Conservation (phyloP, 2,113 vertebrate genomes). For the Grammatotria lemairii region DNA sequence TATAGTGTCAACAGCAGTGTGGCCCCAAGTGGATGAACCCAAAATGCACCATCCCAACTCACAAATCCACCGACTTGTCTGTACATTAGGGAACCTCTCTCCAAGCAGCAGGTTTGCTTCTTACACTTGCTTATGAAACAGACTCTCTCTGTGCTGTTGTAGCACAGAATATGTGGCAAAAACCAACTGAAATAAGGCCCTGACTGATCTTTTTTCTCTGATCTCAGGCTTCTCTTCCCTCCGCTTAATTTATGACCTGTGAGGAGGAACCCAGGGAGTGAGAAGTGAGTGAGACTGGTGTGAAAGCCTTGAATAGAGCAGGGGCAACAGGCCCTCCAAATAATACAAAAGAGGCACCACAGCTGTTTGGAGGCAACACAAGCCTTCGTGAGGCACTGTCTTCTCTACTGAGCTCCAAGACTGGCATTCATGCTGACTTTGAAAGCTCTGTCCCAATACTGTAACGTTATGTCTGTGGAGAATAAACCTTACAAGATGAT, state of each 20-base stretch:
- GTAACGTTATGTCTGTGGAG: background rate
- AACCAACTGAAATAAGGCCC: constrained; percentile 45
- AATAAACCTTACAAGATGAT: background rate
- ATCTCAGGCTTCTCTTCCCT: constrained; percentile 44
- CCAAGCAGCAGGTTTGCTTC: background rate
- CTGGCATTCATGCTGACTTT: constrained; percentile 45
- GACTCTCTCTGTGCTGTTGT: background rate
- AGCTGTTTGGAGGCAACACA: constrained; percentile 64
- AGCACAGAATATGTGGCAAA: constrained; percentile 36
- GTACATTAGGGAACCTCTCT: background rate
- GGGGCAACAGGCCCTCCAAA: constrained; percentile 69
- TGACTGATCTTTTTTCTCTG: constrained; percentile 64
- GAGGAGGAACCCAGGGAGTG: constrained; percentile 68
- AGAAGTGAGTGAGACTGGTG: constrained; percentile 74
- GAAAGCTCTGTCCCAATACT: constrained; percentile 7
- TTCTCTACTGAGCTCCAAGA: constrained; percentile 29
- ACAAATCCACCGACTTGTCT: background rate
- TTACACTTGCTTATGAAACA: background rate
- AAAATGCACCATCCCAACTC: constrained; percentile 30
- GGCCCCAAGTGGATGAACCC: constrained; percentile 49
- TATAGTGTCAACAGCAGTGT: constrained; percentile 61
- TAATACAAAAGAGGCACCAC: constrained; percentile 63
- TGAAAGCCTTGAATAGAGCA: constrained; percentile 72
- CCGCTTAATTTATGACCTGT: constrained; percentile 72
- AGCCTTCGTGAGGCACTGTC: constrained; percentile 31